These are phyloP conservation scores for Agrotis puta DNA, from an alignment of 2,888 invertebrate species.

Conservation along the genomic window DNA sequence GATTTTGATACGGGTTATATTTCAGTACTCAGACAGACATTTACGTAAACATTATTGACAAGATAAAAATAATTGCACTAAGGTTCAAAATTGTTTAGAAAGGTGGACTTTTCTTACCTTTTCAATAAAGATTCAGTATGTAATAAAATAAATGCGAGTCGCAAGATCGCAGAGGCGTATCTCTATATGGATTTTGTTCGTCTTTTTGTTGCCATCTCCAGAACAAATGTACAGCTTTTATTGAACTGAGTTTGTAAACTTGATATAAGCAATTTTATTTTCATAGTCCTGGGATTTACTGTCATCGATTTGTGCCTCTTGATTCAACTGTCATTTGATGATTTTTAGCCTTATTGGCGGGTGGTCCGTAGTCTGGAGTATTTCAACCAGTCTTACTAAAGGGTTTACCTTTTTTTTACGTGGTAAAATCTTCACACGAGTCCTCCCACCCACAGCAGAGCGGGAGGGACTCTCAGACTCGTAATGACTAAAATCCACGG, in stretches of 20 bases:
- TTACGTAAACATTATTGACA: background rate
- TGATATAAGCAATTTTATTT: conserved; percentile 7
- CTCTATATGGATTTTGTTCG: conserved; percentile 55
- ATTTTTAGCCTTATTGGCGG: background rate
- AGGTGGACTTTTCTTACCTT: conserved; percentile 4
- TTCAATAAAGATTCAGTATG: conserved; percentile 40
- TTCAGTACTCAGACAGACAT: no score
- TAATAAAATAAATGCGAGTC: conserved; percentile 64
- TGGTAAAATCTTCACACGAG: no score
- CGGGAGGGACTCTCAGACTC: no score
- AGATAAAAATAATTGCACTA: background rate
- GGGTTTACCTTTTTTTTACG: no score
- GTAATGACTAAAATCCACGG: no score
- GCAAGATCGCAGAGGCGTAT: conserved; percentile 57
- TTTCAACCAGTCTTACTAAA: background rate
- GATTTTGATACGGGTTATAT: rapidly evolving
- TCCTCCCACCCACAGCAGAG: no score
- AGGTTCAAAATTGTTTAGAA: conserved; percentile 11
- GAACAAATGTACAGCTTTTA: conserved; percentile 49
- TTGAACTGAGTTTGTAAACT: conserved; percentile 25
- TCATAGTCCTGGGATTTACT: background rate
- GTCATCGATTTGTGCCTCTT: background rate
- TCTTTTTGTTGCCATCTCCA: conserved; percentile 57
- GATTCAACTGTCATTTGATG: background rate
- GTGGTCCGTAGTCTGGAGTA: background rate